phyloP scores from a whole-genome alignment of 2,113 vertebrate species.

The Irena cyanogastra region DNA sequence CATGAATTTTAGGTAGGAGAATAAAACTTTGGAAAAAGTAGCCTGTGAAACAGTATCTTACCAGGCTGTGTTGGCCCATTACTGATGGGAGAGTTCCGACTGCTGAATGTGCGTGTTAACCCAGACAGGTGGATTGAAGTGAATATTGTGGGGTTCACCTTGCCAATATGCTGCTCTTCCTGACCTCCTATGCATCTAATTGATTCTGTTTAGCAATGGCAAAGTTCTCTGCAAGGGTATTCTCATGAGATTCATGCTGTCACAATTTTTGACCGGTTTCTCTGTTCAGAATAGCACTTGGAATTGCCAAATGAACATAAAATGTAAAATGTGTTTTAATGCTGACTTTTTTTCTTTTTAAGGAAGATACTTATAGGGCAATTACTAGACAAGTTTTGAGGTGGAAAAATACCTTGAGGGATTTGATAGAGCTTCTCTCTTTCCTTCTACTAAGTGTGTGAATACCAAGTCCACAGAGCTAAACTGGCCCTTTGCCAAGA shows the following conservation, averaged over 20 bases:
- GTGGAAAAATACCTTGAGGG: background rate
- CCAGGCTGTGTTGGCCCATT: background rate
- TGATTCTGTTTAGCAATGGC: background rate
- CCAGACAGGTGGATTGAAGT: background rate
- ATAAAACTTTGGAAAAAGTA: background rate
- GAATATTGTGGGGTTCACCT: too few relatives aligned
- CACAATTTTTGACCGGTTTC: background rate
- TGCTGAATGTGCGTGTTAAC: rapidly evolving
- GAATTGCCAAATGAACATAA: background rate
- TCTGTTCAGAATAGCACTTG: background rate
- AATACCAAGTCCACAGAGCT: background rate
- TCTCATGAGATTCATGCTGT: background rate
- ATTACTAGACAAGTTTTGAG: background rate
- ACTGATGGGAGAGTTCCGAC: background rate
- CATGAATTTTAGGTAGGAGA: background rate
- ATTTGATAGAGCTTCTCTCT: background rate
- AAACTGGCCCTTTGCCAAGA: background rate
- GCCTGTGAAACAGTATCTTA: background rate
- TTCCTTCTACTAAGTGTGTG: background rate
- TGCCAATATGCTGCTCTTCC: background rate
- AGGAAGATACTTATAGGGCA: background rate
- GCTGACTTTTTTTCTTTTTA: background rate
- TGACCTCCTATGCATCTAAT: background rate
- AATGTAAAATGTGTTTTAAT: background rate
- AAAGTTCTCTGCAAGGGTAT: background rate